Conservation (phyloP, 2,888 invertebrate species). For the Cerastis leucographa region DNA sequence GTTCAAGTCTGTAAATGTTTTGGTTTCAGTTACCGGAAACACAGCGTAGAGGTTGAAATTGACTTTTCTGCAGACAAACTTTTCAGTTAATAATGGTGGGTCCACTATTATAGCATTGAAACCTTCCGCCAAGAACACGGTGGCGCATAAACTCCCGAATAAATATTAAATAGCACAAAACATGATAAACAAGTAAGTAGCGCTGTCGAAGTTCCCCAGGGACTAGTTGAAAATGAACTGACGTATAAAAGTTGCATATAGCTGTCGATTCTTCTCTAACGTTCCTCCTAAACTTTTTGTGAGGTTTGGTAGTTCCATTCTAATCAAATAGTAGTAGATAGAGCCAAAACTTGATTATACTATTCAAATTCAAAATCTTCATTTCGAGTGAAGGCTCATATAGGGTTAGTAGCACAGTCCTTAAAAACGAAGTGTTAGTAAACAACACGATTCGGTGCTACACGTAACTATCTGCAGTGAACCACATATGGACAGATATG, state of each 20-base stretch:
- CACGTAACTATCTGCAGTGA: too few species aligned
- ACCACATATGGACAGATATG: too few species aligned
- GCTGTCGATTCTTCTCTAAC: neutral
- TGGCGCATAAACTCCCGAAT: neutral
- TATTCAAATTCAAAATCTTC: too few species aligned
- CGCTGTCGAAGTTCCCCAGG: neutral
- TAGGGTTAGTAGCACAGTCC: too few species aligned
- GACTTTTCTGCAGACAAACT: constrained; percentile 22
- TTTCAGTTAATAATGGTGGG: constrained; percentile 5
- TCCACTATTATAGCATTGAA: neutral
- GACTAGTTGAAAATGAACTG: neutral
- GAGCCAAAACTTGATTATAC: neutral
- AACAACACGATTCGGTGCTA: too few species aligned
- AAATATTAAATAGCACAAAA: neutral
- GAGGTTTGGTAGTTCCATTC: neutral
- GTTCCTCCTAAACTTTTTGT: neutral
- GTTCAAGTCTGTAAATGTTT: neutral
- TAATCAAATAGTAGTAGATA: neutral
- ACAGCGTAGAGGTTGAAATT: constrained; percentile 14
- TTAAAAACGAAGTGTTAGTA: too few species aligned
- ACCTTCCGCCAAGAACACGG: neutral
- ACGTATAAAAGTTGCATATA: neutral
- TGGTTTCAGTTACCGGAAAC: constrained; percentile 36
- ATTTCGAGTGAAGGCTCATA: too few species aligned
- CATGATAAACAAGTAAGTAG: constrained; percentile 27